Conservation (phyloP, 2,888 invertebrate species). For the Protonemura montana region DNA sequence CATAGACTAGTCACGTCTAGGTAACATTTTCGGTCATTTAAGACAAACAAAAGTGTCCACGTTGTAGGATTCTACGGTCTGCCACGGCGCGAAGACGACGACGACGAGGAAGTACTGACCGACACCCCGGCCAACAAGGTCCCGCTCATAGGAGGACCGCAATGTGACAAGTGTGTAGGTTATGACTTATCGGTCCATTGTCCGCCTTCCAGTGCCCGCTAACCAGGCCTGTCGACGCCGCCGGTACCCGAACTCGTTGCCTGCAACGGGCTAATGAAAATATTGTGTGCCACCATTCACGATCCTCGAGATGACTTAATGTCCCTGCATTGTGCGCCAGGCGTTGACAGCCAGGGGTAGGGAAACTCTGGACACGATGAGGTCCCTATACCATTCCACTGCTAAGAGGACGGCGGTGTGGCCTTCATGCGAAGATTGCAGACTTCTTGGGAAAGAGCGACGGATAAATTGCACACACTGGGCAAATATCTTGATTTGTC, state of each 20-base stretch:
- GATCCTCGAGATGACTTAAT: constrained; percentile 14
- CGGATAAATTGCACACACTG: not conserved
- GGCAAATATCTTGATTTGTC: constrained; percentile 4
- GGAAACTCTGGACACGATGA: no score
- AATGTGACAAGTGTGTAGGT: not conserved
- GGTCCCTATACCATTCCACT: no score
- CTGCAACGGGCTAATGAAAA: constrained; percentile 24
- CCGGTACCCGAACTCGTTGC: not conserved
- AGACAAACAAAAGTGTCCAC: no score
- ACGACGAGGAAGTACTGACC: no score
- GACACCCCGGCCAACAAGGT: not conserved
- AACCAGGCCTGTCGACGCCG: not conserved
- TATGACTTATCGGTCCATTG: constrained; percentile 24
- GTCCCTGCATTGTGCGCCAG: not conserved
- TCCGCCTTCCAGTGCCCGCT: not conserved
- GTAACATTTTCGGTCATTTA: no score
- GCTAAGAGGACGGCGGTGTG: no score
- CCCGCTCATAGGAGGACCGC: not conserved
- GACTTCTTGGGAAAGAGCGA: not conserved
- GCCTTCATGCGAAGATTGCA: not conserved
- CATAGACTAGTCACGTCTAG: no score
- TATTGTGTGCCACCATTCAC: not conserved
- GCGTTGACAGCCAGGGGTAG: not conserved
- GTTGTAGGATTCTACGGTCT: no score
- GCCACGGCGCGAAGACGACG: no score